Evolutionary conservation across 2,888 invertebrate genomes (phyloP).

Genomic region (Scaptomyza flava): DNA sequence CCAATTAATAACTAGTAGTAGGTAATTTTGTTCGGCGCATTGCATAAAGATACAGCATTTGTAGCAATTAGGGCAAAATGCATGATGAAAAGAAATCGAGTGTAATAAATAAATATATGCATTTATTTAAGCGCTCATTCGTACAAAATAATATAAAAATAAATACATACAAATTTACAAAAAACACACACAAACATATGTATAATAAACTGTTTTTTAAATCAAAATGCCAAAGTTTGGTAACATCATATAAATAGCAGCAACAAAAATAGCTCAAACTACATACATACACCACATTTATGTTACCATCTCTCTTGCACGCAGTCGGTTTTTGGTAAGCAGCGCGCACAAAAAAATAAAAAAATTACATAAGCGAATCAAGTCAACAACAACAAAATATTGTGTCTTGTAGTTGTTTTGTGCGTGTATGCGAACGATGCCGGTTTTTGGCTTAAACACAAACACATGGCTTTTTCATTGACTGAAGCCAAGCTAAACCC

Average conservation of each 20-base stretch:
- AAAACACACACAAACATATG: neutral
- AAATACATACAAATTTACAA: neutral
- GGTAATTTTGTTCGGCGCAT: conserved; percentile 9
- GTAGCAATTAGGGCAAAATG: conserved; percentile 32
- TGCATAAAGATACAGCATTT: conserved; percentile 23
- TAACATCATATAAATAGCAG: conserved; percentile 50
- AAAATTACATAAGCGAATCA: conserved; percentile 44
- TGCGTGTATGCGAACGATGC: conserved; percentile 45
- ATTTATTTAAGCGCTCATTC: conserved; percentile 6
- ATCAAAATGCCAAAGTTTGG: conserved; percentile 71
- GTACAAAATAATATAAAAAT: conserved; percentile 1
- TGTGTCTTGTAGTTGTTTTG: conserved; percentile 20
- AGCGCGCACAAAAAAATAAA: conserved; percentile 18
- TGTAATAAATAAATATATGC: conserved; percentile 12
- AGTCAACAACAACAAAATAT: conserved; percentile 27
- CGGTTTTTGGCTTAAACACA: conserved; percentile 49
- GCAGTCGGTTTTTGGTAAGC: conserved; percentile 49
- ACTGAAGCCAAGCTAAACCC: conserved; percentile 50
- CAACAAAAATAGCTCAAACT: conserved; percentile 38
- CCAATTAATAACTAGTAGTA: conserved; percentile 25
- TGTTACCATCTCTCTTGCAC: conserved; percentile 31
- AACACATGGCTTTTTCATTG: conserved; percentile 41
- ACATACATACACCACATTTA: neutral
- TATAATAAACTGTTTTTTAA: conserved; percentile 31
- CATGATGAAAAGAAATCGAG: conserved; percentile 16